These are phyloP conservation scores for Dryomyza anilis DNA, from an alignment of 2,888 invertebrate genomes.

Conservation along the genomic window DNA sequence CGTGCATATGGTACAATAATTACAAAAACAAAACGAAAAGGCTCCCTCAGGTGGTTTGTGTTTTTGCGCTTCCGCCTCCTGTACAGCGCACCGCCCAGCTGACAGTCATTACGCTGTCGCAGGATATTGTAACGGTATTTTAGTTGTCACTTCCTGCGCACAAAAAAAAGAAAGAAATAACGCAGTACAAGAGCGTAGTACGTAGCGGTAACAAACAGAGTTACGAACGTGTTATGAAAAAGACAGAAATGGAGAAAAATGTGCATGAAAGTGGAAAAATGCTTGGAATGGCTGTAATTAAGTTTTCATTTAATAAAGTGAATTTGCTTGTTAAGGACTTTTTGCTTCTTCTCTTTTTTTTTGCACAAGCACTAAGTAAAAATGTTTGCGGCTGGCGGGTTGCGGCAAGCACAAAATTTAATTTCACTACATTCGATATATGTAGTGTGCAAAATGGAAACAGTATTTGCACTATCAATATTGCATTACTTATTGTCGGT, in stretches of 20 bases:
- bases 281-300: constrained; percentile 29
- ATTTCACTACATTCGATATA: no score
- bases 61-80: not conserved
- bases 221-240: not conserved
- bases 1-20: not conserved
- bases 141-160: constrained; percentile 29
- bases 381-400: no score
- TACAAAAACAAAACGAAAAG: constrained; percentile 6
- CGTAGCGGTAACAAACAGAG: not conserved
- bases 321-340: constrained; percentile 30
- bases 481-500: no score
- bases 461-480: no score
- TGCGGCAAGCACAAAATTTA: no score
- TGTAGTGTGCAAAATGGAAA: no score
- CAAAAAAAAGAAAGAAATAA: not conserved
- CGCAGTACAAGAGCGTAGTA: not conserved
- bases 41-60: constrained; percentile 1
- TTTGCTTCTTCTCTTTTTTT: no score
- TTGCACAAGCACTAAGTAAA: no score
- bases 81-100: constrained; percentile 1
- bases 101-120: constrained; percentile 31
- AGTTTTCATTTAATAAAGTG: constrained; percentile 36
- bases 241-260: not conserved
- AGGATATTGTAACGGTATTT: constrained; percentile 31
- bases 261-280: constrained; percentile 9